These are phyloP conservation scores for Marronus borbonicus DNA, from an alignment of 2,888 invertebrate species.

Conservation along the genomic window DNA sequence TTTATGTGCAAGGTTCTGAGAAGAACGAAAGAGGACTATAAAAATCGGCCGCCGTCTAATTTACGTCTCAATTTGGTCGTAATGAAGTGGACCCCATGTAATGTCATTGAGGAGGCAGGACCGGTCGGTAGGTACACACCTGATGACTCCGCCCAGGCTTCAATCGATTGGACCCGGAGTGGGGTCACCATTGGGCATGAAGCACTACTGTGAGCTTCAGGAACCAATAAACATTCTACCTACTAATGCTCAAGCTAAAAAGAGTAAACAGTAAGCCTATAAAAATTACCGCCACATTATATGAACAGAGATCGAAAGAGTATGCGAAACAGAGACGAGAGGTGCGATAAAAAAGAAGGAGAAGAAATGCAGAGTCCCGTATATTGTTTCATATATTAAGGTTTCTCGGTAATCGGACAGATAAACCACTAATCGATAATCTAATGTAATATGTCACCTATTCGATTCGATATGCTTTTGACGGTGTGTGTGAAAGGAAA, in stretches of 20 bases:
- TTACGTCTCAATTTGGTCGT: conserved; percentile 62
- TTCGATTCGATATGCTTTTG: conserved; percentile 18
- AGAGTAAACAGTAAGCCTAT: conserved; percentile 50
- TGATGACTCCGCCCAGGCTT: conserved; percentile 58
- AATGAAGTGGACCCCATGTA: conserved; percentile 57
- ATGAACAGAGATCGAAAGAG: conserved; percentile 35
- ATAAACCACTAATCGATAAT: conserved; percentile 46
- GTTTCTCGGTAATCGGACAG: conserved; percentile 39
- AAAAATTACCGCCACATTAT: conserved; percentile 40
- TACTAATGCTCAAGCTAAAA: conserved; percentile 53
- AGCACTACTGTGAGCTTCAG: conserved; percentile 56
- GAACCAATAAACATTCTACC: conserved; percentile 57
- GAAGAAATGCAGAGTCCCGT: conserved; percentile 19
- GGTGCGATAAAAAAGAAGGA: conserved; percentile 8
- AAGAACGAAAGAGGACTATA: conserved; percentile 50
- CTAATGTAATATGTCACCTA: conserved; percentile 34
- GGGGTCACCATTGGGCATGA: conserved; percentile 63
- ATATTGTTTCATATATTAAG: conserved; percentile 46
- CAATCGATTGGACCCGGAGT: conserved; percentile 62
- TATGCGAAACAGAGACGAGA: conserved; percentile 30
- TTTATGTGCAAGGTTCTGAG: conserved; percentile 51
- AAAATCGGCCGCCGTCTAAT: conserved; percentile 59
- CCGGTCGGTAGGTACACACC: conserved; percentile 44
- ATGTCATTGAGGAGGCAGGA: conserved; percentile 52
- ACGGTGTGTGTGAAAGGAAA: background rate